A percentile compares a stretch with the other conserved stretches of the same genome.
phyloP scores from a whole-genome alignment of 2,888 invertebrate species.

The Caenorhabditis uteleia region DNA sequence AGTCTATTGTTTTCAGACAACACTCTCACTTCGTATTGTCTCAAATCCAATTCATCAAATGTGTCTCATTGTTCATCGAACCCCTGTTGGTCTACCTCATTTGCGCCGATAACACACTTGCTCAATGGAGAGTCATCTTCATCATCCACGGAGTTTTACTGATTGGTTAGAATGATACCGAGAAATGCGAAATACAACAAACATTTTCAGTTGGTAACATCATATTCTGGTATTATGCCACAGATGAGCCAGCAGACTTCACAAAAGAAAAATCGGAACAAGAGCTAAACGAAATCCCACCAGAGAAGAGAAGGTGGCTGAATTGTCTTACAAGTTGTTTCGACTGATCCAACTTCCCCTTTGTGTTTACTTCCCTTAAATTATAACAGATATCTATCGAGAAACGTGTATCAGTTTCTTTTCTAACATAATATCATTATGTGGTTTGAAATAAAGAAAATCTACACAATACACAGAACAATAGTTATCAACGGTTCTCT shows the following conservation, averaged over 20 bases:
- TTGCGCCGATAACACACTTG: constrained; percentile 47
- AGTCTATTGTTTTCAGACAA: constrained; percentile 50
- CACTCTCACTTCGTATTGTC: constrained; percentile 66
- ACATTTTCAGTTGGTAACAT: constrained; percentile 50
- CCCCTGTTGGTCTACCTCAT: constrained; percentile 60
- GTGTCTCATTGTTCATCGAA: constrained; percentile 62
- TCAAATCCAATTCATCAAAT: constrained; percentile 66
- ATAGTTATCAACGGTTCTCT: too few relatives aligned
- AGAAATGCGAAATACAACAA: neutral
- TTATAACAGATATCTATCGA: too few relatives aligned
- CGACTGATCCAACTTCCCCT: constrained; percentile 15
- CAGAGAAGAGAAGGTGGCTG: constrained; percentile 47
- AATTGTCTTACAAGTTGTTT: constrained; percentile 28
- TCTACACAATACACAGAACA: too few relatives aligned
- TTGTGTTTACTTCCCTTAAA: too few relatives aligned
- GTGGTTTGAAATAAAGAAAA: too few relatives aligned
- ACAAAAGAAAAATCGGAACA: constrained; percentile 37
- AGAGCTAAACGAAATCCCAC: constrained; percentile 40
- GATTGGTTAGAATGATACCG: constrained; percentile 40
- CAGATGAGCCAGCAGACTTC: constrained; percentile 63
- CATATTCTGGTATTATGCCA: constrained; percentile 61
- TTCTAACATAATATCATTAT: too few relatives aligned
- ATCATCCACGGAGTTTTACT: constrained; percentile 53
- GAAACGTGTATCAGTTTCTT: too few relatives aligned
- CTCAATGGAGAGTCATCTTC: constrained; percentile 62